phyloP scores from a whole-genome alignment of 2,797 vertebrate species.

The Enteromius argenteus region DNA sequence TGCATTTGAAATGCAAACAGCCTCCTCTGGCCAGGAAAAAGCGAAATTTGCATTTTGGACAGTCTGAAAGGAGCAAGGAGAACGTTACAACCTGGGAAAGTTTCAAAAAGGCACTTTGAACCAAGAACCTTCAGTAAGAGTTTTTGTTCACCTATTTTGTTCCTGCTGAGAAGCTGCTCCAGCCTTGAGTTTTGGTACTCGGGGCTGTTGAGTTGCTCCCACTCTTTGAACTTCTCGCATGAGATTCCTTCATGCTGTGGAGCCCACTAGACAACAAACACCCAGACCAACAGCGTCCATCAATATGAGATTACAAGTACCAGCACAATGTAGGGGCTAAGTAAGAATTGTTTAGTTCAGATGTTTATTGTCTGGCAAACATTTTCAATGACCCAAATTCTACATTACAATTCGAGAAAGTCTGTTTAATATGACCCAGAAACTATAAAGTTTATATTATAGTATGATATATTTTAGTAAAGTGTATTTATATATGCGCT shows the following conservation, averaged over 20 bases:
- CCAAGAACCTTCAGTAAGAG: background rate
- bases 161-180: slow-evolving; percentile 65
- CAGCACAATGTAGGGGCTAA: background rate
- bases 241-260: slow-evolving; percentile 74
- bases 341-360: background rate
- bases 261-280: slow-evolving; percentile 65
- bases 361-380: background rate
- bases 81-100: background rate
- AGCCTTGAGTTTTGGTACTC: slow-evolving; percentile 62
- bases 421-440: background rate
- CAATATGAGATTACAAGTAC: background rate
- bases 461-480: background rate
- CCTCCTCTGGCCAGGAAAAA: slow-evolving; percentile 81
- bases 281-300: slow-evolving; percentile 17
- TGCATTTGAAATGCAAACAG: slow-evolving; percentile 83
- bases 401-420: background rate
- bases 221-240: slow-evolving; percentile 75
- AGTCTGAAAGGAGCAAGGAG: slow-evolving; percentile 67
- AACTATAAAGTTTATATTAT: background rate
- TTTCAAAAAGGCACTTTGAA: slow-evolving; percentile 3
- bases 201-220: slow-evolving; percentile 73
- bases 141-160: slow-evolving; percentile 73
- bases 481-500: background rate
- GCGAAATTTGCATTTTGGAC: slow-evolving; percentile 76
- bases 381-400: background rate